Evolutionary conservation across 1,140 invertebrate genomes (phyloP).

Genomic region (fruit fly (Drosophila melanogaster)): Release_6_plus_ISO1_MT NT_033777.3:16934501-16935000

Average conservation of each 20-base stretch:
- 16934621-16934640: conserved; percentile 22
- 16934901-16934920: conserved; percentile 78
- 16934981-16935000: conserved; percentile 33
- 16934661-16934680: neutral
- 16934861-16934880: conserved; percentile 77
- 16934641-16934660: conserved; percentile 1
- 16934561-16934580: conserved; percentile 46
- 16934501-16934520: neutral
- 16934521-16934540: conserved; percentile 69
- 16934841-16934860: conserved; percentile 25
- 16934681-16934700: conserved; percentile 1
- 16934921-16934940: conserved; percentile 29
- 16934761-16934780: conserved; percentile 18
- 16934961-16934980: conserved; percentile 54
- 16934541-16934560: conserved; percentile 72
- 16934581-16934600: conserved; percentile 1
- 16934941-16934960: conserved; percentile 16
- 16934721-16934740: conserved; percentile 58
- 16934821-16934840: conserved; percentile 26
- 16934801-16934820: conserved; percentile 8
- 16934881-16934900: conserved; percentile 53
- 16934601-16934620: conserved; percentile 17
- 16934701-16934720: conserved; percentile 11
- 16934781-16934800: conserved; percentile 49
- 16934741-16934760: conserved; percentile 11